Conservation (phyloP, 2,888 invertebrate genomes). For the Anticlea derivata region DNA sequence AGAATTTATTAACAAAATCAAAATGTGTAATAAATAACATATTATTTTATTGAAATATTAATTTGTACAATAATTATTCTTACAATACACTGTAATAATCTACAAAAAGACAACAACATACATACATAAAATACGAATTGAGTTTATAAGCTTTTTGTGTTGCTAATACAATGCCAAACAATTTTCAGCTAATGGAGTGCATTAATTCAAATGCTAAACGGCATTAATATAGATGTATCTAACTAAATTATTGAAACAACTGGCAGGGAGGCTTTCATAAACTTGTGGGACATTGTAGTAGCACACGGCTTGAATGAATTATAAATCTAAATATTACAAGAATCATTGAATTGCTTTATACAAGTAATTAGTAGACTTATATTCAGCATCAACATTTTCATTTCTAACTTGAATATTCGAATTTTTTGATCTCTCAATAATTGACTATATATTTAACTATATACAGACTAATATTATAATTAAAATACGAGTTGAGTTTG, state of each 20-base stretch:
- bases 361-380: constrained; percentile 44
- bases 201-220: too few species aligned
- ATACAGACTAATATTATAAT: constrained; percentile 50
- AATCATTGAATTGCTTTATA: constrained; percentile 35
- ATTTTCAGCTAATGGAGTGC: background rate
- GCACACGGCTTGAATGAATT: constrained; percentile 28
- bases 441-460: constrained; percentile 59
- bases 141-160: constrained; percentile 50
- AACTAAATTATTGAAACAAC: too few species aligned
- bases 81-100: constrained; percentile 65
- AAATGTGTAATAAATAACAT: constrained; percentile 82
- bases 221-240: too few species aligned
- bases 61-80: constrained; percentile 80
- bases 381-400: constrained; percentile 28
- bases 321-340: constrained; percentile 32
- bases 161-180: constrained; percentile 44
- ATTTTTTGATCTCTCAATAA: constrained; percentile 56
- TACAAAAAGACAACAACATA: constrained; percentile 72
- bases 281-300: constrained; percentile 22
- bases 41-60: constrained; percentile 77
- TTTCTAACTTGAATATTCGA: constrained; percentile 46
- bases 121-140: constrained; percentile 61
- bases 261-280: background rate
- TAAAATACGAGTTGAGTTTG: constrained; percentile 68
- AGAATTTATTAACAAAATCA: constrained; percentile 78